Percentiles rank a stretch among this genome's conserved stretches.
These are phyloP conservation scores for Dermatemys mawii DNA, from an alignment of 2,113 vertebrate species.

Conservation along the genomic window DNA sequence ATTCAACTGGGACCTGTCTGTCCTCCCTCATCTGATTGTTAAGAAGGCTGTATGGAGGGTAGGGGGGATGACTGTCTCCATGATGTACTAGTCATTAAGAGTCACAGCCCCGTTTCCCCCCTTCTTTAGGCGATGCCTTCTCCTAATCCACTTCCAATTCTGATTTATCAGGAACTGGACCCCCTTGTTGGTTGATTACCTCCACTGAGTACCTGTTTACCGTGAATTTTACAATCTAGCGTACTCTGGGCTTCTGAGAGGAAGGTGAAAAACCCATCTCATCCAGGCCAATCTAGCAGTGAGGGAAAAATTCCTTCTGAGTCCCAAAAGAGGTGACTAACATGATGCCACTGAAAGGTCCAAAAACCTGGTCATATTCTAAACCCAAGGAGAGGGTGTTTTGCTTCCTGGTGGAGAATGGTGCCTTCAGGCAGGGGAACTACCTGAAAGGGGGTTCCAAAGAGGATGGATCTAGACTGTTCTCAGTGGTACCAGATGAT, in stretches of 20 bases:
- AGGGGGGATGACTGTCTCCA: neutral
- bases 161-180: neutral
- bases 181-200: neutral
- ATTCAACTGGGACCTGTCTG: neutral
- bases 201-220: neutral
- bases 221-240: neutral
- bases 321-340: neutral
- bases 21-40: neutral
- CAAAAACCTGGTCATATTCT: neutral
- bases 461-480: too few relatives aligned
- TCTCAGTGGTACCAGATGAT: too few relatives aligned
- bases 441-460: too few relatives aligned
- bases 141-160: neutral
- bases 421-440: neutral
- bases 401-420: neutral
- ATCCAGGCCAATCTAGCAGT: neutral
- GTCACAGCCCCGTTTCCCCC: neutral
- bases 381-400: neutral
- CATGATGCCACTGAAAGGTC: neutral
- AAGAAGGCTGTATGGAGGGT: neutral
- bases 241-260: neutral
- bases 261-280: neutral
- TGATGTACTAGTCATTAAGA: neutral
- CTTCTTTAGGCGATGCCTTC: neutral
- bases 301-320: neutral